Evolutionary conservation across 2,797 vertebrate genomes (phyloP), one percentile per base, ranked within the genome.

Genomic region (Erethizon dorsatum): DNA sequence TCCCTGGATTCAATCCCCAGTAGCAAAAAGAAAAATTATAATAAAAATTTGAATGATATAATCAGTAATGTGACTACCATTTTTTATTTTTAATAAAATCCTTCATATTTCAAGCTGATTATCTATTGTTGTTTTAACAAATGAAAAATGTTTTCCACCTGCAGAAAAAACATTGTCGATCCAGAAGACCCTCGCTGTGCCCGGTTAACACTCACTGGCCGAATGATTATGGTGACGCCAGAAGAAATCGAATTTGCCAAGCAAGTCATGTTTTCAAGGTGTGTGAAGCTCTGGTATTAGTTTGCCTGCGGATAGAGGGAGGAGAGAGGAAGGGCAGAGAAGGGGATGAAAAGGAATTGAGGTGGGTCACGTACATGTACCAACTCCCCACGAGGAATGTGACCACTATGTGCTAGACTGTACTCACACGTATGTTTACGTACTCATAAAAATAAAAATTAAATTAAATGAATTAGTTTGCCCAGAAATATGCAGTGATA

Each of bases 201-300:
- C 97, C 98, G 99, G 94, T 98, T 99, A 95, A 99, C 99, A 1
- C 98, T 99, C 59, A 99, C 87, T 5, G 99, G 99, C 96, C 99
- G 98, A 98, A 99, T 99, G 99, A 98, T 99, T 83, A 97, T 97
- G 0, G 99, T 99, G 84, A 97, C 97, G 78, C 98, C 98, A 0
- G 99, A 99, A 97, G 99, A 99, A 98, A 96, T 98, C 7, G 98
- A 99, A 73, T 99, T 99, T 98, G 99, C 99, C 96, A 99, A 99
- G 97, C 99, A 99, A 97, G 99, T 99, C n/a, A 97, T 99, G 98
- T 99, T 99, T 98, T 99, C 99, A 95, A 99, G 99, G 99, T 99
- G 90, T 94, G 98, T 33, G 65, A 52, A 93, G 97, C 79, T 87
- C 56, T 84, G 5, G 45, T 11, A 18, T n/a, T 24, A 26, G 52